Evolutionary conservation across 2,797 vertebrate genomes (phyloP).

Genomic region (Clarias platycephalus): DNA sequence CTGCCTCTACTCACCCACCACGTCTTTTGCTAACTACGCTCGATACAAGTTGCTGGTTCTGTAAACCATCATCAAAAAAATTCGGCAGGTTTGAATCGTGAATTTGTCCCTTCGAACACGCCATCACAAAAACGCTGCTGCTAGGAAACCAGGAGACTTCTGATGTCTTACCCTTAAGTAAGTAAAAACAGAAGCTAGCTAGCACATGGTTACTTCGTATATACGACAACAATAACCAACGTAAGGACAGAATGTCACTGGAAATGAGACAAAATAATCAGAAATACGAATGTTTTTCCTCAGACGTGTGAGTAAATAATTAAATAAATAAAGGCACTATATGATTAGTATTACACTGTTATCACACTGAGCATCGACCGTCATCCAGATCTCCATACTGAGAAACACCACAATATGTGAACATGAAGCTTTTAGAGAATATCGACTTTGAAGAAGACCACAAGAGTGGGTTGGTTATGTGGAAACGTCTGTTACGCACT

Average conservation of each 20-base stretch:
- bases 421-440: neutral
- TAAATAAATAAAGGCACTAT: neutral
- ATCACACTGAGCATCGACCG: neutral
- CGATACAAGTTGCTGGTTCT: conserved; percentile 37
- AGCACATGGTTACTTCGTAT: neutral
- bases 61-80: neutral
- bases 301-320: neutral
- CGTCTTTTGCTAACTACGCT: neutral
- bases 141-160: neutral
- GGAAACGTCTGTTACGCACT: conserved; percentile 1
- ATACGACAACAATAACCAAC: neutral
- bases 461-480: conserved; percentile 12
- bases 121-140: neutral
- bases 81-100: neutral
- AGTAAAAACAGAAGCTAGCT: conserved; percentile 10
- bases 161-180: too few species aligned
- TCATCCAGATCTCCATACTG: neutral
- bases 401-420: neutral
- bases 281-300: neutral
- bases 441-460: conserved; percentile 7
- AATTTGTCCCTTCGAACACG: neutral
- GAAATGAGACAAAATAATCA: neutral
- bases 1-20: conserved; percentile 24
- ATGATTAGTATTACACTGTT: neutral
- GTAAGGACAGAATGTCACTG: neutral